phyloP scores from a whole-genome alignment of 2,888 invertebrate genomes.

The Idaea dimidiata region DNA sequence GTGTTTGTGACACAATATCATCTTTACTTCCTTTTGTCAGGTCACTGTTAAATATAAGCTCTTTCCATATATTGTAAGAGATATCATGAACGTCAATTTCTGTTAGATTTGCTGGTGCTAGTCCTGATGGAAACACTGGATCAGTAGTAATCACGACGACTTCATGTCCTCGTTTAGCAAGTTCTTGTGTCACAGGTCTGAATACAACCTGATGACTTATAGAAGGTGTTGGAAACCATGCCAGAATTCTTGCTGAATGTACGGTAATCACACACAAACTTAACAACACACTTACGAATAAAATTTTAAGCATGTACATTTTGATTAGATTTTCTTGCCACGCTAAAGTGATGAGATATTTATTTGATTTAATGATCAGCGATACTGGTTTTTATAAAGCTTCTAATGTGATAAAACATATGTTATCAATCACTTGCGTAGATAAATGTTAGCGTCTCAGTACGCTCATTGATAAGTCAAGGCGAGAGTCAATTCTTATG shows the following conservation, averaged over 20 bases:
- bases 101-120: constrained; percentile 45
- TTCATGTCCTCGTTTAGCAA: constrained; percentile 61
- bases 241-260: constrained; percentile 49
- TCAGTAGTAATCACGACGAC: constrained; percentile 56
- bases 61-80: constrained; percentile 34
- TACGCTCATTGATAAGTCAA: too few relatives aligned
- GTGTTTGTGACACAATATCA: constrained; percentile 19
- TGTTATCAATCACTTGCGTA: too few relatives aligned
- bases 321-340: not conserved
- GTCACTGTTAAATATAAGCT: constrained; percentile 10
- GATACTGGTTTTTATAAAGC: not conserved
- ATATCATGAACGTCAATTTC: constrained; percentile 54
- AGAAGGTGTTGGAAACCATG: constrained; percentile 49
- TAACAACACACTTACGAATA: not conserved
- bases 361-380: not conserved
- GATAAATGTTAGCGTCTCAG: too few relatives aligned
- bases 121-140: constrained; percentile 41
- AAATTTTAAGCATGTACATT: not conserved
- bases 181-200: constrained; percentile 48
- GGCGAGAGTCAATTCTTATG: too few relatives aligned
- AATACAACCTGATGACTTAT: constrained; percentile 64
- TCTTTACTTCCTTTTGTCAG: constrained; percentile 15
- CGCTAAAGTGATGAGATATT: not conserved
- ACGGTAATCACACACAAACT: not conserved
- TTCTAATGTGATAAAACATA: too few relatives aligned